Base-by-base conservation (phyloP, 92 coral and sea anemone species). In the Parazoanthus darwini region DNA sequence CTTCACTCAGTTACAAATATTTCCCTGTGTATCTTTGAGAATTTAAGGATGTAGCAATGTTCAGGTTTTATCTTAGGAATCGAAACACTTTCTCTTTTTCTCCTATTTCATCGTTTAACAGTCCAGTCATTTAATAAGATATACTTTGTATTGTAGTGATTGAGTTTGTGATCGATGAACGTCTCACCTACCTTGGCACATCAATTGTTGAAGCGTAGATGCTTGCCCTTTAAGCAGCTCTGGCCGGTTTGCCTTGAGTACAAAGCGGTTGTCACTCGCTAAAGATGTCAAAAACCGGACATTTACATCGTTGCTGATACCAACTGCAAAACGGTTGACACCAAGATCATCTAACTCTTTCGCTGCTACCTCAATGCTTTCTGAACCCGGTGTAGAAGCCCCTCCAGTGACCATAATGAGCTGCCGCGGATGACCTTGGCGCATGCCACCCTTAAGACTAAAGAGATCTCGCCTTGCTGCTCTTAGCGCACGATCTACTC, bases 241-340 rank as follows among this genome's bases (percentile, higher is more conserved):
- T 0, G 96, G 88, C 33, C 86, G 84, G 11, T 86, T 80, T 6
- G 92, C 90, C 73, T 68, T 77, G 83, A 91, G 85, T 23, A 89
- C 90, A 39, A 88, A 85, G 23, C 88, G 75, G 63, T 80, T 89
- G 25, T 89, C 86, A 4, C 84, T 81, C n/a, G 94, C 96, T 16
- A 94, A 88, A 48, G 76, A 79, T 29, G 78, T 74, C 84, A 94
- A 76, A 81, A 93, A 94, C 5, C 81, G 59, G 4, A 74, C 75
- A 20, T 91, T 90, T n/a, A 94, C 94, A 74, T 71, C 75, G 6
- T 90, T 78, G 65, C 73, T 89, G 56, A 92, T 80, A 22, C 93
- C 98, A 88, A 94, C 89, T 26, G 94, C 95, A 51, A 91, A 89
- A 70, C 92, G 79, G 25, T 85, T 90, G 8, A 94, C 98, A 65